A percentile compares a stretch with the other conserved stretches of the same genome.
Conservation (phyloP, 2,888 invertebrate genomes). For the Nomada fucata region DNA sequence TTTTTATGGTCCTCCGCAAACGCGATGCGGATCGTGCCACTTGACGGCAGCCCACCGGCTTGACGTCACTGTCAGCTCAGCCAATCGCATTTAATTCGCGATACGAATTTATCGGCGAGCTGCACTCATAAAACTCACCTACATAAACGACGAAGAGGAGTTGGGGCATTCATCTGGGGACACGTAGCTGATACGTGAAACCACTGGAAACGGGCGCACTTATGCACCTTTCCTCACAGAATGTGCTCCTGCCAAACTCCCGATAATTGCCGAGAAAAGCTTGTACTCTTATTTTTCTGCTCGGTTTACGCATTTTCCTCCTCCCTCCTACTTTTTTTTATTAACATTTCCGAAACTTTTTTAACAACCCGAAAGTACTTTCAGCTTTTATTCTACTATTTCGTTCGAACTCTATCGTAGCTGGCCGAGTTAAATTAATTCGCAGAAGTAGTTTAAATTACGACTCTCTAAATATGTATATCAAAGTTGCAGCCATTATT, state of each 20-base stretch:
- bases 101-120: slow-evolving; percentile 65
- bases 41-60: slow-evolving; percentile 35
- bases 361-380: background rate
- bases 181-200: background rate
- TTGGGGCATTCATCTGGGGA: background rate
- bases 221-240: background rate
- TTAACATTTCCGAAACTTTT: background rate
- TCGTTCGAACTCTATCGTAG: background rate
- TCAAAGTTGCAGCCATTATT: background rate
- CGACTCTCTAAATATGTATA: too few relatives aligned
- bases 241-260: background rate
- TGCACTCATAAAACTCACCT: slow-evolving; percentile 34
- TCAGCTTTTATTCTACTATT: background rate
- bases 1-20: slow-evolving; percentile 21
- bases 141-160: slow-evolving; percentile 6
- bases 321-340: background rate
- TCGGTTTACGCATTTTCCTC: background rate
- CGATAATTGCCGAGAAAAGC: slow-evolving; percentile 23
- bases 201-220: background rate
- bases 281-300: slow-evolving; percentile 6
- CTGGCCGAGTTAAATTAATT: background rate
- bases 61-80: slow-evolving; percentile 58
- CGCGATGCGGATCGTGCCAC: slow-evolving; percentile 24
- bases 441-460: background rate
- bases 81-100: slow-evolving; percentile 61